phyloP scores from a whole-genome alignment of 2,113 vertebrate genomes.

The Barnardius zonarius region DNA sequence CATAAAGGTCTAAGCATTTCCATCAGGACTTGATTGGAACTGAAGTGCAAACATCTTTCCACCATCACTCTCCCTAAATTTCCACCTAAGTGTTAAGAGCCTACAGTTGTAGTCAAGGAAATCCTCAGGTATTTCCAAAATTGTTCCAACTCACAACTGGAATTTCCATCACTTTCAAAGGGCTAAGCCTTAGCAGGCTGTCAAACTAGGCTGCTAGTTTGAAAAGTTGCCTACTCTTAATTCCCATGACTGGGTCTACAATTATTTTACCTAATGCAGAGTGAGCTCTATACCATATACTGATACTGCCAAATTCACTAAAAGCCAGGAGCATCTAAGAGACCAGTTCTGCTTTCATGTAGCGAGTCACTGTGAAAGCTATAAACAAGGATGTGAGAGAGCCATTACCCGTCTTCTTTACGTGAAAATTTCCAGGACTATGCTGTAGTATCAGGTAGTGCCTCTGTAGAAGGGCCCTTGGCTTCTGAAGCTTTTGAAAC shows the following conservation, averaged over 20 bases:
- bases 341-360: neutral
- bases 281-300: neutral
- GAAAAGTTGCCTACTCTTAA: neutral
- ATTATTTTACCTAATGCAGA: neutral
- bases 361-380: neutral
- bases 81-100: neutral
- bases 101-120: neutral
- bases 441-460: neutral
- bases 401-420: neutral
- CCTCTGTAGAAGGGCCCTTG: neutral
- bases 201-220: neutral
- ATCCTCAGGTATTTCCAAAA: neutral
- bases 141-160: neutral
- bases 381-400: neutral
- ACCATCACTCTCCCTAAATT: neutral
- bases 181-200: neutral
- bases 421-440: neutral
- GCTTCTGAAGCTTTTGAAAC: neutral
- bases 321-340: neutral
- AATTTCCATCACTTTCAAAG: neutral
- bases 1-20: neutral
- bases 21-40: neutral
- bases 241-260: neutral
- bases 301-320: neutral
- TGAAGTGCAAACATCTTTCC: neutral